Conservation (phyloP, 2,888 invertebrate species). For the Dascillus cervinus region DNA sequence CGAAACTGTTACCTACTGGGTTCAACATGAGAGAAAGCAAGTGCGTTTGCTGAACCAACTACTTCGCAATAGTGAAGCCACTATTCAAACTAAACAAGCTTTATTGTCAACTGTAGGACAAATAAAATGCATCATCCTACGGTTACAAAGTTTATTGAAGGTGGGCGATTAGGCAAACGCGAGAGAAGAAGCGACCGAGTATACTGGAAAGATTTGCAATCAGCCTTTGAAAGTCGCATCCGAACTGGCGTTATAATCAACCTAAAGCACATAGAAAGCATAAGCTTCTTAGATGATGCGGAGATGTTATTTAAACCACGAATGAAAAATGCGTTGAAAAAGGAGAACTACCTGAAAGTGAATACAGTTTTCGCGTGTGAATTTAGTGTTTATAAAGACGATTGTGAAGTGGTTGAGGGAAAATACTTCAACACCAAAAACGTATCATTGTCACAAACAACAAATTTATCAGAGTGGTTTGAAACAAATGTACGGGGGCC, state of each 20-base stretch:
- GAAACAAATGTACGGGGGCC: background rate
- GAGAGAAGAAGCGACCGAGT: too few species aligned
- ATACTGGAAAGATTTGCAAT: slow-evolving; percentile 1
- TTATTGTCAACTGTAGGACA: too few species aligned
- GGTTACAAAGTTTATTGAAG: too few species aligned
- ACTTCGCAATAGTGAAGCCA: too few species aligned
- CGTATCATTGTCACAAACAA: slow-evolving; percentile 1
- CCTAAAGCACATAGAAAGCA: too few species aligned
- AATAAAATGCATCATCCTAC: too few species aligned
- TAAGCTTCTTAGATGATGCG: background rate
- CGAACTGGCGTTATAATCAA: slow-evolving; percentile 1
- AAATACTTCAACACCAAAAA: slow-evolving; percentile 1
- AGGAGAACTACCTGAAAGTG: background rate
- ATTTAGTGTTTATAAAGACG: background rate
- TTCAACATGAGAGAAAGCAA: too few species aligned
- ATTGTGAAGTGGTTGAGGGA: background rate
- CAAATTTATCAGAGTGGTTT: slow-evolving; percentile 1
- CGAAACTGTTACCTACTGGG: too few species aligned
- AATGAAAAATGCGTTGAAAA: too few species aligned
- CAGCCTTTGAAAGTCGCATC: slow-evolving; percentile 1
- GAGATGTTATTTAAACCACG: background rate
- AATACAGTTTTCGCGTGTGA: slow-evolving; percentile 2
- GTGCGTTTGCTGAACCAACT: too few species aligned
- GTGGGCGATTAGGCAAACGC: too few species aligned
- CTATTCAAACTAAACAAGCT: too few species aligned